Percentiles rank a stretch among this genome's conserved stretches.
These are phyloP conservation scores for Phalacrocorax pelagicus DNA, from an alignment of 2,113 vertebrate species.

Conservation along the genomic window DNA sequence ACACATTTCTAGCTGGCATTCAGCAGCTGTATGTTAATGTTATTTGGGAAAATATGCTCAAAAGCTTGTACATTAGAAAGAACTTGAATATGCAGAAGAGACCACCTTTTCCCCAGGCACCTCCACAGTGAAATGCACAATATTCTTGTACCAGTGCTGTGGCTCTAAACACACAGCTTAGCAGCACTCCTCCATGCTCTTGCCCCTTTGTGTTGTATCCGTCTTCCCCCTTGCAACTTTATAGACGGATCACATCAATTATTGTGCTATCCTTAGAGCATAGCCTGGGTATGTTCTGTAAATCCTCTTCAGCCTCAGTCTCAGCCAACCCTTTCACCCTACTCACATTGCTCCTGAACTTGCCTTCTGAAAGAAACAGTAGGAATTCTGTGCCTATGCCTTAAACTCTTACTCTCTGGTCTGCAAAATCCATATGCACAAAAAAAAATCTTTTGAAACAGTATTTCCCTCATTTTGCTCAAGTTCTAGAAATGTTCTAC, in stretches of 20 bases:
- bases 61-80: background rate
- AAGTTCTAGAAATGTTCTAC: background rate
- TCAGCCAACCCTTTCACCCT: background rate
- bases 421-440: background rate
- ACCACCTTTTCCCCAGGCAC: background rate
- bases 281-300: background rate
- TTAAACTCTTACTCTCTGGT: background rate
- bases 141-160: background rate
- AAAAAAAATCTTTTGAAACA: background rate
- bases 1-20: background rate
- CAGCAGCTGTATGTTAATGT: background rate
- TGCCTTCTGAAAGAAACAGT: background rate
- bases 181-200: background rate
- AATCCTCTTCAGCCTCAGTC: background rate
- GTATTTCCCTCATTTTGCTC: background rate
- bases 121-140: background rate
- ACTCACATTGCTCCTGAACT: background rate
- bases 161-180: background rate
- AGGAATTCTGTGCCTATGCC: background rate
- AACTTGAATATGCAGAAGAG: background rate
- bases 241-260: no score
- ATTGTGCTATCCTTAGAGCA: background rate
- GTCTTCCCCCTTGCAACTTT: background rate
- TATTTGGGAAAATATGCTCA: background rate
- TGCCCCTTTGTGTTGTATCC: background rate